phyloP scores from a whole-genome alignment of 2,113 vertebrate genomes.

The Struthio camelus region DNA sequence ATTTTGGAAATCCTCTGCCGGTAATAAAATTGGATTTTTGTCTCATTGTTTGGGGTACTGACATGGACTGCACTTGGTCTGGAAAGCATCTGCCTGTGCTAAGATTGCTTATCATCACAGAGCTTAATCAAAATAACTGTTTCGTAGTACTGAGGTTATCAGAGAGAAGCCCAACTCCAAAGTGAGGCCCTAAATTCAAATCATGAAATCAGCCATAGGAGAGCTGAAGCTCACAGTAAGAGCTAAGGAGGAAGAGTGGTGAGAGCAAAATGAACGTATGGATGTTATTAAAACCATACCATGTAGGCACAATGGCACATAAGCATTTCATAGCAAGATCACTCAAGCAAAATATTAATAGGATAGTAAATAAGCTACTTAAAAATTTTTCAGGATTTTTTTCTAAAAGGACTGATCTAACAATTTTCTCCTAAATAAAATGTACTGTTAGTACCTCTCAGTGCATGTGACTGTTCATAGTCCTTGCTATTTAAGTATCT shows the following conservation, averaged over 20 bases:
- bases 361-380: neutral
- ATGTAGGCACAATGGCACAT: neutral
- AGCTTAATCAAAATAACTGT: neutral
- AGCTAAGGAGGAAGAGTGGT: neutral
- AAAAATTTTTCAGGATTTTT: neutral
- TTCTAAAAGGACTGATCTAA: neutral
- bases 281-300: neutral
- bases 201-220: neutral
- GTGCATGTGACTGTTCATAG: neutral
- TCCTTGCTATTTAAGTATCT: neutral
- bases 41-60: neutral
- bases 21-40: neutral
- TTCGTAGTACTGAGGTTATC: constrained; percentile 10
- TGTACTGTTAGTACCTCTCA: neutral
- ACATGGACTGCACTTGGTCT: neutral
- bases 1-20: neutral
- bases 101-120: neutral
- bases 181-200: neutral
- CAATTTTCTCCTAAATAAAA: constrained; percentile 1
- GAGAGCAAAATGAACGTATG: neutral
- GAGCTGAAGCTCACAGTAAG: neutral
- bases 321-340: neutral
- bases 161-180: neutral
- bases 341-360: neutral
- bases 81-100: neutral